Conservation (phyloP, 2,888 invertebrate genomes). For the Pheosia tremula region DNA sequence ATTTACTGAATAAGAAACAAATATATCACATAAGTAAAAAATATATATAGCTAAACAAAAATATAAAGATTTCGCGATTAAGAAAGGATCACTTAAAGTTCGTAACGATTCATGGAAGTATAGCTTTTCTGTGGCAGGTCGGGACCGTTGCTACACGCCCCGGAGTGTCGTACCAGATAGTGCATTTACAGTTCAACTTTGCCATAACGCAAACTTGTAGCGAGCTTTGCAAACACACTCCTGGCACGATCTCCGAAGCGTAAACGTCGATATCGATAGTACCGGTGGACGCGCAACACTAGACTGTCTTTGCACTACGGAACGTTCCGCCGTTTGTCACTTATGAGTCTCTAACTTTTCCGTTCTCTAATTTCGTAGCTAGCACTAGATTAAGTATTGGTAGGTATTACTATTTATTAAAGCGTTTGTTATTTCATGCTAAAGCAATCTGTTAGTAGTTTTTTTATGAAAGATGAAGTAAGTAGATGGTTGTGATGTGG, state of each 20-base stretch:
- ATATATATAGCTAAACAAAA: conserved; percentile 29
- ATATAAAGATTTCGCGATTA: conserved; percentile 16
- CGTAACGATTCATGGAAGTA: conserved; percentile 56
- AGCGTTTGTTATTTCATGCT: conserved; percentile 23
- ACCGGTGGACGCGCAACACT: conserved; percentile 64
- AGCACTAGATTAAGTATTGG: conserved; percentile 18
- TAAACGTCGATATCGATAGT: conserved; percentile 69
- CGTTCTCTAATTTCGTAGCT: conserved; percentile 10
- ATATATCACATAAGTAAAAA: conserved; percentile 26
- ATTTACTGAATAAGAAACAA: conserved; percentile 26
- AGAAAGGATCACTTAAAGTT: conserved; percentile 61
- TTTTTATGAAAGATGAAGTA: background rate
- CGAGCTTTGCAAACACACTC: conserved; percentile 97
- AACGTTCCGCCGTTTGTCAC: conserved; percentile 70
- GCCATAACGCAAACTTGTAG: conserved; percentile 78
- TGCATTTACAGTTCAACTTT: conserved; percentile 97
- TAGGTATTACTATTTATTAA: background rate
- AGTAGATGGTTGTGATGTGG: background rate
- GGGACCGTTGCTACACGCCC: conserved; percentile 82
- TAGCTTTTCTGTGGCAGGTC: conserved; percentile 59
- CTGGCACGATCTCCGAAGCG: conserved; percentile 97
- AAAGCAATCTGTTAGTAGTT: conserved; percentile 30
- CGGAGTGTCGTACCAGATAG: conserved; percentile 99
- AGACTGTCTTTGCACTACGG: conserved; percentile 68
- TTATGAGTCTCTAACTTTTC: conserved; percentile 43